Evolutionary conservation across 2,888 invertebrate genomes (phyloP), one percentile per base, ranked within the genome.

Genomic region (Dicycla oo): DNA sequence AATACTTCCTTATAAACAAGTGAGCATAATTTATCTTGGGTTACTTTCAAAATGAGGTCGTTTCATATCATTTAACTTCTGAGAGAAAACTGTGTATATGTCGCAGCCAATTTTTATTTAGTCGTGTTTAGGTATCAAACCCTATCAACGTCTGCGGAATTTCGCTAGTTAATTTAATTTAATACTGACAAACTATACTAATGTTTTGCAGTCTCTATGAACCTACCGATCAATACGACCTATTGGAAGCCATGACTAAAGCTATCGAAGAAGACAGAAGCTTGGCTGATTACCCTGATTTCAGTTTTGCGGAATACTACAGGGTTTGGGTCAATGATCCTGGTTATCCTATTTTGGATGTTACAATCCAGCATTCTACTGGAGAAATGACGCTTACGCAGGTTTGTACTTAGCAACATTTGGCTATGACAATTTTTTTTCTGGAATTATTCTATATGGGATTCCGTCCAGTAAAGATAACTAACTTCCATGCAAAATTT

Each of bases 291-390:
- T 93, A 94, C 40, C 40, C 78, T 0, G 75, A 91, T 53, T 96
- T 97, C 82, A 79, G 92, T 51, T 93, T 96, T 69, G 82, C 89
- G 49, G 92, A 94, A 7, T 96, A 97, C 67, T 97, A 97, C 88
- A 93, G 94, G 20, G 92, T 96, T 7, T 98, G 97, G 97, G 96
- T 97, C 0, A 95, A 96, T 60, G 96, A 97, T 78, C 93, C 96
- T 45, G 97, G 97, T 0, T 97, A 96, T 82, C 97, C 97, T 0
- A 89, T 97, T 15, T 83, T 97, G 3, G 94, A 89, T 4, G 97
- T 97, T 0, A 87, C 90, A 0, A 90, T 96, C 26, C 81, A 96
- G 80, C 94, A 96, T 73, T 73, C 82, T 0, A 92, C 90, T 5
- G 93, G 93, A 56, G 85, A 75, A 45, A 93, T 95, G 1, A 67